A percentile compares a stretch with the other conserved stretches of the same genome.
phyloP scores from a whole-genome alignment of 2,888 invertebrate species.

The Drosophila diplacantha region DNA sequence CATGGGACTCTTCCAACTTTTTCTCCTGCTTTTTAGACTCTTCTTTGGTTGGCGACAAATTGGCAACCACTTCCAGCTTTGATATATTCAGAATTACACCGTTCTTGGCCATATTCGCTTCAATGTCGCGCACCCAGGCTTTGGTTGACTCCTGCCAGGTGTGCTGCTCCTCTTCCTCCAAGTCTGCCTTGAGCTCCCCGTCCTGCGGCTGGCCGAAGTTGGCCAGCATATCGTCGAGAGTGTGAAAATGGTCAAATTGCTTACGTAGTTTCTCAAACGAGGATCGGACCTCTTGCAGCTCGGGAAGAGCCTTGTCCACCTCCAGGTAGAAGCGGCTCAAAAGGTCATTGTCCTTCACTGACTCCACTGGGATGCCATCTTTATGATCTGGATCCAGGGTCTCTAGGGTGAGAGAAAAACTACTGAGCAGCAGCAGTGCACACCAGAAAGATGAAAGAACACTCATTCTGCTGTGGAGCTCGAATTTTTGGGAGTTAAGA shows the following conservation, averaged over 20 bases:
- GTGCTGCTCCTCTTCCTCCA: constrained; percentile 39
- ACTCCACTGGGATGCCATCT: not conserved
- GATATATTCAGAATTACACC: constrained; percentile 8
- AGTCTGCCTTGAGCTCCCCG: constrained; percentile 8
- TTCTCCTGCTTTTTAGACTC: constrained; percentile 14
- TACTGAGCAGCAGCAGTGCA: constrained; percentile 51
- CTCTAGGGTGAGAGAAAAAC: not conserved
- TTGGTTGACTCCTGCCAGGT: constrained; percentile 42
- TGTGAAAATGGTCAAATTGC: constrained; percentile 17
- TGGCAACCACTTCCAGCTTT: constrained; percentile 30
- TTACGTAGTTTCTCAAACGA: constrained; percentile 28
- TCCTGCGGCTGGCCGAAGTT: constrained; percentile 43
- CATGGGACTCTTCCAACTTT: constrained; percentile 1
- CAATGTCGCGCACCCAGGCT: constrained; percentile 64
- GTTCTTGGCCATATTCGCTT: constrained; percentile 15
- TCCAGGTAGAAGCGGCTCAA: constrained; percentile 59
- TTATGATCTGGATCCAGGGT: not conserved
- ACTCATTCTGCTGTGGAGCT: constrained; percentile 38
- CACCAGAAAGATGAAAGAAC: constrained; percentile 56
- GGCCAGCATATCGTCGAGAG: constrained; percentile 62
- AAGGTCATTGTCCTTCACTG: constrained; percentile 24
- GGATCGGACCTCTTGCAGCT: constrained; percentile 45
- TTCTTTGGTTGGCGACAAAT: constrained; percentile 21
- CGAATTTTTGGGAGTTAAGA: not conserved
- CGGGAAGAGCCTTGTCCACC: constrained; percentile 46